Percentiles rank a stretch among this genome's conserved stretches.
phyloP scores from a whole-genome alignment of 1,140 invertebrate genomes.

The Aphelinus certus region DNA sequence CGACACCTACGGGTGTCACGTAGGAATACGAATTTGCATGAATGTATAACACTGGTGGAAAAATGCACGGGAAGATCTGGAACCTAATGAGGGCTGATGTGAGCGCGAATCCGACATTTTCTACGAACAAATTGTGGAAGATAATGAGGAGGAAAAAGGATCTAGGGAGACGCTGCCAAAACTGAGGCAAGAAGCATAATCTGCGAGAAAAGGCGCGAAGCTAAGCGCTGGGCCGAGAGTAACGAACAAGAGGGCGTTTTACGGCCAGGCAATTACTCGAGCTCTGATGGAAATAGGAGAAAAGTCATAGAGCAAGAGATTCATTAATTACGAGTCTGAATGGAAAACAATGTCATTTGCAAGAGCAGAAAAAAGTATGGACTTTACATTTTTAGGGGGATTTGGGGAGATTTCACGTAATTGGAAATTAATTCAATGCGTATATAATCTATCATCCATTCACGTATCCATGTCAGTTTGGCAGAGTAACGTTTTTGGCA shows the following conservation, averaged over 20 bases:
- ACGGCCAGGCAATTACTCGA: conserved; percentile 11
- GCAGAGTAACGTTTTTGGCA: too few species aligned
- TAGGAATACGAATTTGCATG: conserved; percentile 23
- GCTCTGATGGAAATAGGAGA: conserved; percentile 7
- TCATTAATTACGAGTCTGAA: too few species aligned
- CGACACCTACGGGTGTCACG: conserved; percentile 17
- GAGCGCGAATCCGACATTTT: too few species aligned
- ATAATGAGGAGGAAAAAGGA: conserved; percentile 26
- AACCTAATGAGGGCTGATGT: conserved; percentile 26
- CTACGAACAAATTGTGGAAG: conserved; percentile 16
- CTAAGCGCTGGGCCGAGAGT: not conserved
- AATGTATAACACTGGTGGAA: not conserved
- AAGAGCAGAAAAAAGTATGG: too few species aligned
- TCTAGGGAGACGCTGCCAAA: not conserved
- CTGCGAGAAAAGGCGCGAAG: not conserved
- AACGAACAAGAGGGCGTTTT: not conserved
- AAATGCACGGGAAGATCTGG: not conserved
- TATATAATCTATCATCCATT: too few species aligned
- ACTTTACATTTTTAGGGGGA: too few species aligned
- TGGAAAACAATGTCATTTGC: too few species aligned
- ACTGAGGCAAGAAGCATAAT: conserved; percentile 19
- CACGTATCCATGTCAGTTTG: too few species aligned
- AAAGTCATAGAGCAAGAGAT: not conserved
- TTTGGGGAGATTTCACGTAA: too few species aligned
- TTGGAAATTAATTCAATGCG: too few species aligned